A percentile compares a stretch with the other conserved stretches of the same genome.
phyloP scores from a whole-genome alignment of 2,113 vertebrate genomes.

The Phasianus colchicus region DNA sequence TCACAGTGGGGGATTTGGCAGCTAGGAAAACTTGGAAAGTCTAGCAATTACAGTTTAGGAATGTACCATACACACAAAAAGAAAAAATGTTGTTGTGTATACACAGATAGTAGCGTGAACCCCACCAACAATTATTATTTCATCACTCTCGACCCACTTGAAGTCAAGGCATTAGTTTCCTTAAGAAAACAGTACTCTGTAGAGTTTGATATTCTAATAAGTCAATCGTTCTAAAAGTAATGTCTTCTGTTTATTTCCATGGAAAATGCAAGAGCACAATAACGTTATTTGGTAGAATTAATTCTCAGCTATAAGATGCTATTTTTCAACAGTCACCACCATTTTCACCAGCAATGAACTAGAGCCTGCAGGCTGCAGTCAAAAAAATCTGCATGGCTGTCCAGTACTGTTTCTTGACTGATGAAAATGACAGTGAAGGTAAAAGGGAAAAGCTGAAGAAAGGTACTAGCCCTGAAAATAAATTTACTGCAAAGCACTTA shows the following conservation, averaged over 20 bases:
- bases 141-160: background rate
- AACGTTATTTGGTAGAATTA: background rate
- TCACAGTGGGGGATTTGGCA: constrained; percentile 54
- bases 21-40: constrained; percentile 17
- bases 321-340: background rate
- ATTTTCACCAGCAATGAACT: background rate
- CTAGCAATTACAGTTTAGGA: constrained; percentile 30
- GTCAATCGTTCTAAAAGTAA: background rate
- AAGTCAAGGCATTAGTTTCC: background rate
- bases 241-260: background rate
- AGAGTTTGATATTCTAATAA: background rate
- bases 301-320: background rate
- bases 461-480: background rate
- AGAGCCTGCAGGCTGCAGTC: no score
- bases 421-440: background rate
- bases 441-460: background rate
- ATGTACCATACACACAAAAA: constrained; percentile 47
- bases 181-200: background rate
- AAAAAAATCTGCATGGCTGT: no score
- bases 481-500: background rate
- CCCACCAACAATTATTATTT: background rate
- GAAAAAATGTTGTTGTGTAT: background rate
- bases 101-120: constrained; percentile 4
- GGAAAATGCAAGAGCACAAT: background rate
- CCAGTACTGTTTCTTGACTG: background rate